These are phyloP conservation scores for Pemphigus obesinymphae DNA, from an alignment of 1,140 invertebrate species.

Conservation along the genomic window DNA sequence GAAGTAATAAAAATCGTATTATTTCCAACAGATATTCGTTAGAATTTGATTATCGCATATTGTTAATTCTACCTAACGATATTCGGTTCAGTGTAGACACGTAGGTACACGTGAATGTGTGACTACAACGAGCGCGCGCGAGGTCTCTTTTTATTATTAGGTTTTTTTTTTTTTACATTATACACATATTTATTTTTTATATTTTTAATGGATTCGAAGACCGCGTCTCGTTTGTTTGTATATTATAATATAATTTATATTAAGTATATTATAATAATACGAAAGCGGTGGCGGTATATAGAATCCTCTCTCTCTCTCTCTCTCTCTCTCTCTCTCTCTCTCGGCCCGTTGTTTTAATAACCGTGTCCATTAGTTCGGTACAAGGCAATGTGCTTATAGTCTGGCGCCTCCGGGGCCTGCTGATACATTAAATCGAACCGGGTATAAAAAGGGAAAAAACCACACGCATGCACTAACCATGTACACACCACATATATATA, in stretches of 20 bases:
- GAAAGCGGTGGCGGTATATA: not conserved
- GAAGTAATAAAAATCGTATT: too few relatives aligned
- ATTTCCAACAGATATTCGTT: too few relatives aligned
- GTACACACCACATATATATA: not conserved
- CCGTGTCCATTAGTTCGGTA: slow-evolving; percentile 37
- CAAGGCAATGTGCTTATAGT: slow-evolving; percentile 40
- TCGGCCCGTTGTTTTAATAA: slow-evolving; percentile 36
- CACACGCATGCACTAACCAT: not conserved
- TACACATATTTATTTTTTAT: not conserved
- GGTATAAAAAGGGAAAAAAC: slow-evolving; percentile 26
- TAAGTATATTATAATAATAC: slow-evolving; percentile 8
- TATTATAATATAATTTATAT: not conserved
- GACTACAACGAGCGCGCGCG: not conserved
- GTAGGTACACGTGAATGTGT: not conserved
- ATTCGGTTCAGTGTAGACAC: too few relatives aligned
- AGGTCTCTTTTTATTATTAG: slow-evolving; percentile 2
- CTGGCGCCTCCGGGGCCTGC: slow-evolving; percentile 28
- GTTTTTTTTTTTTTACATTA: not conserved
- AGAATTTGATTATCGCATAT: too few relatives aligned
- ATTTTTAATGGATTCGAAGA: slow-evolving; percentile 33
- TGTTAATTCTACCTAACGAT: too few relatives aligned
- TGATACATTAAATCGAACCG: slow-evolving; percentile 38
- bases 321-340: too few relatives aligned
- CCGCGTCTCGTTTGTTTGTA: slow-evolving; percentile 8
- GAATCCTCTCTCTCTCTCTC: too few relatives aligned